Evolutionary conservation across 2,888 invertebrate species (phyloP).

Genomic region (Lasioglossum zephyrum): DNA sequence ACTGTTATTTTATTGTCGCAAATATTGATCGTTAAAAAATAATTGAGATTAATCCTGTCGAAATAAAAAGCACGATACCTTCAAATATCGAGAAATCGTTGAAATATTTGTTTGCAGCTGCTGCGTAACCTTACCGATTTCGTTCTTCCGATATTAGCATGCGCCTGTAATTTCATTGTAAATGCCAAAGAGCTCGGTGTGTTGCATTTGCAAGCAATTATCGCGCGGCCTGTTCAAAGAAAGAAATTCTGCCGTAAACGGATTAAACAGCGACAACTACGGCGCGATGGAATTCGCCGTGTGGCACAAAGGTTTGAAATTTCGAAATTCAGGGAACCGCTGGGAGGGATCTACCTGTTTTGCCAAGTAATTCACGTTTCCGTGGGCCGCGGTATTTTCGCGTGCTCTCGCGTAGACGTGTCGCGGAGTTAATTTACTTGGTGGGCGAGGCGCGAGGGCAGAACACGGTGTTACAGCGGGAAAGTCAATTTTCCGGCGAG

Average conservation of each 20-base stretch:
- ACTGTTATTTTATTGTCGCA: neutral
- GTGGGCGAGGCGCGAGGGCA: neutral
- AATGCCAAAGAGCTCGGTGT: neutral
- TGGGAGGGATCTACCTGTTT: neutral
- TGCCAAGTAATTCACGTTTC: slow-evolving; percentile 4
- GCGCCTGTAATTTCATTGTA: neutral
- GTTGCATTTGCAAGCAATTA: neutral
- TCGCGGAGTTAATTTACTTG: slow-evolving; percentile 29
- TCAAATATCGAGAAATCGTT: neutral
- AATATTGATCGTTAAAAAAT: neutral
- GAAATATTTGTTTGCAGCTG: neutral
- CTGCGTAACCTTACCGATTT: neutral
- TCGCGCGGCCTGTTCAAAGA: neutral
- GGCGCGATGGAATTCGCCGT: neutral
- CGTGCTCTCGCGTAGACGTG: slow-evolving; percentile 8
- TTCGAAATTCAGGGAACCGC: neutral
- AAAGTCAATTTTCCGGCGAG: slow-evolving; percentile 53
- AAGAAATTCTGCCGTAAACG: neutral
- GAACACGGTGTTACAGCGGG: slow-evolving; percentile 30
- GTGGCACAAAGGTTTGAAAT: neutral
- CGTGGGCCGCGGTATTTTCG: neutral
- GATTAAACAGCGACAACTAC: slow-evolving; percentile 3
- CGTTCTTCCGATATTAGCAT: neutral
- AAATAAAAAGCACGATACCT: neutral
- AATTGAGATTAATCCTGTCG: neutral